phyloP scores from a whole-genome alignment of 2,888 invertebrate genomes.

The Nephrotoma appendiculata region DNA sequence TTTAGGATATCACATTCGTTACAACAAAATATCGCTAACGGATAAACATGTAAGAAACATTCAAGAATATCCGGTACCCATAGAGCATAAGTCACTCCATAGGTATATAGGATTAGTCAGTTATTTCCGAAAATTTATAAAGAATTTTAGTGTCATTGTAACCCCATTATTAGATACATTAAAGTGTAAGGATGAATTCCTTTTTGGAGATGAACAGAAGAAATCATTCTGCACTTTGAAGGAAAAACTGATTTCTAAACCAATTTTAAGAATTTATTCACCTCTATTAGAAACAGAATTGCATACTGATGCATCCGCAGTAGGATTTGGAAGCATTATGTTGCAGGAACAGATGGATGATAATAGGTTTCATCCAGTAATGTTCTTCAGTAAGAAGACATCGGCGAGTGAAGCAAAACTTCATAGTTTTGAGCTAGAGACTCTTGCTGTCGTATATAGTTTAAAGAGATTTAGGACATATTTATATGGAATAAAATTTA shows the following conservation, averaged over 20 bases:
- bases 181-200: background rate
- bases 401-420: background rate
- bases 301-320: background rate
- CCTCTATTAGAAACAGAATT: background rate
- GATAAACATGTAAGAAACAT: background rate
- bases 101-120: background rate
- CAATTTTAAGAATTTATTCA: background rate
- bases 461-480: background rate
- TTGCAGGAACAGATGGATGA: background rate
- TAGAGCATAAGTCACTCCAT: background rate
- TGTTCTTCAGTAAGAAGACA: background rate
- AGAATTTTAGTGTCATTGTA: background rate
- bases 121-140: background rate
- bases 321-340: background rate
- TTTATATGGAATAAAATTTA: background rate
- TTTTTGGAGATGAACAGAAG: background rate
- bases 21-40: background rate
- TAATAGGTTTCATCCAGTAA: background rate
- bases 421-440: background rate
- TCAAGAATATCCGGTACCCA: background rate
- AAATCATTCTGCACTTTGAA: background rate
- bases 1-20: background rate
- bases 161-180: background rate
- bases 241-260: background rate
- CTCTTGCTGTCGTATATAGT: background rate